Evolutionary conservation across 1,140 invertebrate genomes (phyloP).

Genomic region (Nixonia krombeini): DNA sequence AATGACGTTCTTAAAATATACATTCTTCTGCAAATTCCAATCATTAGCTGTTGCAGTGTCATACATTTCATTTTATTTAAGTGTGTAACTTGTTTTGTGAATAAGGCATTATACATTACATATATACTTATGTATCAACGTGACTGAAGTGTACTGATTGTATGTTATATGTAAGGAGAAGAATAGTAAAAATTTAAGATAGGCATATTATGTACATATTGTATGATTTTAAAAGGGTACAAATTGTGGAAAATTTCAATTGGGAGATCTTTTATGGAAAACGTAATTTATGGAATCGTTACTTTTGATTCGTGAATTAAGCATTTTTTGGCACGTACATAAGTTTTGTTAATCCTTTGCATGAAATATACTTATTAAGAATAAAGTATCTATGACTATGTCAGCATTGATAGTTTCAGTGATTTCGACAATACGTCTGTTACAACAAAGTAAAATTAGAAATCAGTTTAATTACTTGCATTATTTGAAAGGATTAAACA

Average conservation of each 20-base stretch:
- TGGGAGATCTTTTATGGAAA: constrained; percentile 12
- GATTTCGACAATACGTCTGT: too few relatives aligned
- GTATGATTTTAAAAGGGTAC: not conserved
- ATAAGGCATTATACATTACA: constrained; percentile 30
- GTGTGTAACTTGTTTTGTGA: not conserved
- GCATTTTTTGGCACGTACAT: too few relatives aligned
- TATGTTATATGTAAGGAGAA: constrained; percentile 16
- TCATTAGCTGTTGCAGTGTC: constrained; percentile 29
- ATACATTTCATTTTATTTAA: constrained; percentile 8
- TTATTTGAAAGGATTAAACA: too few relatives aligned
- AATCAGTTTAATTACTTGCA: too few relatives aligned
- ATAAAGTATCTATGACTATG: too few relatives aligned
- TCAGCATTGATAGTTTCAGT: too few relatives aligned
- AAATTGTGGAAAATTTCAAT: not conserved
- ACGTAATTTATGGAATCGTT: not conserved
- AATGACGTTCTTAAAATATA: constrained; percentile 2
- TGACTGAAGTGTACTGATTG: constrained; percentile 21
- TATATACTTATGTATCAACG: constrained; percentile 28
- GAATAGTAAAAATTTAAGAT: constrained; percentile 6
- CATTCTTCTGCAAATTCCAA: not conserved
- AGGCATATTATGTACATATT: constrained; percentile 7
- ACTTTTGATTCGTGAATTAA: too few relatives aligned
- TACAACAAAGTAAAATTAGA: too few relatives aligned
- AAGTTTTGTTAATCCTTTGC: too few relatives aligned
- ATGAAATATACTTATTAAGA: too few relatives aligned